Base-by-base conservation (phyloP, 2,113 vertebrate genomes). In the Dipodomys spectabilis region DNA sequence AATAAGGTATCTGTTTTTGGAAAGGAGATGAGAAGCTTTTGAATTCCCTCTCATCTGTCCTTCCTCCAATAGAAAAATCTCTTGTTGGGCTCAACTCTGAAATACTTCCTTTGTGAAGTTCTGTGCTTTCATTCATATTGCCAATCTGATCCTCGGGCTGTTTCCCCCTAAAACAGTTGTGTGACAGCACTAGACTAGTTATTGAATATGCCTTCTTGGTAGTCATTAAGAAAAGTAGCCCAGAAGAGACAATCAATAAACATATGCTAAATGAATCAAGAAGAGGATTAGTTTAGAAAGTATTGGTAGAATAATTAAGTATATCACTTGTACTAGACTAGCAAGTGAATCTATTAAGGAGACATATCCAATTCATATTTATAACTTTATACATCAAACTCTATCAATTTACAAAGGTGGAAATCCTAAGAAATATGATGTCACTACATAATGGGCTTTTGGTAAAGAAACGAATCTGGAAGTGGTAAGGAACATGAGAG, bases 211-310 rank as follows among this genome's bases (percentile, higher is more conserved):
- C 4, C 18, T 49, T 88, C 32, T 86, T 86, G 44, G 6, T 86
- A 35, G 6, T 86, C 18, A 62, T 73, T 77, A 92, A 92, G 11
- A 65, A 16, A 2, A 73, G 53, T 15, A 49, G 19, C 25, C 19
- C 16, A 85, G 62, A 72, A 62, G 45, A 82, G 10, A 7, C 6
- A 82, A 83, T 64, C 67, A 57, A 44, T 60, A 69, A 20, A 45
- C 72, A 79, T 88, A 74, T 91, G 67, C 65, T 81, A 93, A 84
- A 86, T 65, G 57, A 88, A 86, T 60, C 53, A 53, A 74, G 88
- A 88, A 60, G 13, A 80, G 19, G 11, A 82, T 28, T 32, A 16
- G 25, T 6, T 2, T 53, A 91, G 39, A 64, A 93, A 82, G 6
- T 85, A 65, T 65, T 32, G 12, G 28, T 67, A 20, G 16, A 45